A percentile compares a stretch with the other conserved stretches of the same genome.
These are phyloP conservation scores for Orthosia gracilis DNA, from an alignment of 2,888 invertebrate species.

Conservation along the genomic window DNA sequence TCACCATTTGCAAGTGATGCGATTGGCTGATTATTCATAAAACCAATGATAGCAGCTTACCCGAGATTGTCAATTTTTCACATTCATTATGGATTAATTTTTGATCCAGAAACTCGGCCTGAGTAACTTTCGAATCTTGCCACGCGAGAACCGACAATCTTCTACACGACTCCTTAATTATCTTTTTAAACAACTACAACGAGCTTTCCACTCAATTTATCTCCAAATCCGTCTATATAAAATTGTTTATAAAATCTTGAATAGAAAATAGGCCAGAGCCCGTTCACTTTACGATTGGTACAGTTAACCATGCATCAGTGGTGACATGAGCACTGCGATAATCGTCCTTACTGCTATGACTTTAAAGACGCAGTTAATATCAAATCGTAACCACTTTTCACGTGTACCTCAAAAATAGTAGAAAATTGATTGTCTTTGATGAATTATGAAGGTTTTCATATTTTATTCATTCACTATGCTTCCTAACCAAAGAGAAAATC, in stretches of 20 bases:
- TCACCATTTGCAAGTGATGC: no score
- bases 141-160: not conserved
- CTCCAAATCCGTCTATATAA: constrained; percentile 27
- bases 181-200: not conserved
- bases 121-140: not conserved
- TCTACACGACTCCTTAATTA: not conserved
- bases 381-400: not conserved
- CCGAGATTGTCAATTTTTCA: no score
- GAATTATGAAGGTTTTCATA: not conserved
- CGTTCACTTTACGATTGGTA: not conserved
- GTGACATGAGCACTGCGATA: not conserved
- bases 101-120: no score
- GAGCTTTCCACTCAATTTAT: not conserved
- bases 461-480: not conserved
- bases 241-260: constrained; percentile 30
- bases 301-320: not conserved
- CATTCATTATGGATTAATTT: no score
- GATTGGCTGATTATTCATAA: no score
- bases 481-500: not conserved
- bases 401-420: not conserved
- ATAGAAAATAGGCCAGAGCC: constrained; percentile 34
- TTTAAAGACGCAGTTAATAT: not conserved
- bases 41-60: no score
- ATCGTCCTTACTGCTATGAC: not conserved
- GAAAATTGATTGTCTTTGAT: not conserved